Base-by-base conservation (phyloP, 2,888 invertebrate species). In the Melanchra persicariae region DNA sequence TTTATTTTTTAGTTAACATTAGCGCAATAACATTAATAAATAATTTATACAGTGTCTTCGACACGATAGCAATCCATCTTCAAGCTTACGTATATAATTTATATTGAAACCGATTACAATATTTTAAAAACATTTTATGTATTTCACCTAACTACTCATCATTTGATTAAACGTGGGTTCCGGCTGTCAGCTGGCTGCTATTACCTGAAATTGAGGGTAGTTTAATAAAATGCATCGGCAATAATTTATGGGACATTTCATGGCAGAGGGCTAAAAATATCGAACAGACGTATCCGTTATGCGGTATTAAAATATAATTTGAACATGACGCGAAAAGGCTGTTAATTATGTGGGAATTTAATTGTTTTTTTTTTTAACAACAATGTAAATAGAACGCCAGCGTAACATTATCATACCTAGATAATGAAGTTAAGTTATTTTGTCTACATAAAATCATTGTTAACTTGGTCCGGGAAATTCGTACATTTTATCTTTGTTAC, bases 141-240 rank as follows among this genome's bases (percentile, higher is more conserved):
- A 79, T 73, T 81, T 79, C 74, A 57, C 67, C 82, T 86, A 86
- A 65, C 82, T 84, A 86, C 78, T 40, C 66, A 12, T 61, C 24
- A 19, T 37, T 61, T 26, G 69, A 54, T 85, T 91, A 94, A 40
- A 95, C 95, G 63, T 95, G 95, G 30, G 95, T 95, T 49, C 93
- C 95, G 52, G 91, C 85, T 64, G 88, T 89, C 57, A 86, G 66
- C 75, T 90, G 88, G 57, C 84, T 79, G 62, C 91, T 90, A 73
- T 84, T 92, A 89, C 94, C 95, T 94, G 93, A n/a, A 89, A 93
- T 85, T 70, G 77, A 79, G 80, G 73, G 60, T 59, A 63, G 63
- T 65, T 58, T 73, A 61, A 79, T 71, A 72, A 70, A 70, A 59
- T 64, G 51, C 52, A 73, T 52, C 34, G 43, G 30, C 30, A 62